Conservation (phyloP, 2,888 invertebrate genomes). For the Drosophila testacea region DNA sequence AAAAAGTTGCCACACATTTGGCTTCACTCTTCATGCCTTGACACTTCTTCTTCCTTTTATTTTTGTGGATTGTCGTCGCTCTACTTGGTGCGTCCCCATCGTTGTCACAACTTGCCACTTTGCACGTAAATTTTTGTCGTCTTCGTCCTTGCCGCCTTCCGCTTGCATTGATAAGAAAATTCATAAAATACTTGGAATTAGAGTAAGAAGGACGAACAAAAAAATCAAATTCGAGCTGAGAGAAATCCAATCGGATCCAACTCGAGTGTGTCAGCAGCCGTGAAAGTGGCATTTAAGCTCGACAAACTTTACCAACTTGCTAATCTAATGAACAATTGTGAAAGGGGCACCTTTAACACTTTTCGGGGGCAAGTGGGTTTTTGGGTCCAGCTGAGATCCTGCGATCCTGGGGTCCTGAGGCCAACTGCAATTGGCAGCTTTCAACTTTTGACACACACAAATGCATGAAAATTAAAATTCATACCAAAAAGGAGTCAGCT, state of each 20-base stretch:
- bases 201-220: constrained; percentile 18
- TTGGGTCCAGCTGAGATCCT: neutral
- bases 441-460: constrained; percentile 64
- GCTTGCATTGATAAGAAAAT: constrained; percentile 79
- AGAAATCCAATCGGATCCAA: constrained; percentile 68
- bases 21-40: constrained; percentile 21
- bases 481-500: constrained; percentile 24
- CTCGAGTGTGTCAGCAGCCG: constrained; percentile 74
- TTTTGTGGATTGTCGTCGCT: neutral
- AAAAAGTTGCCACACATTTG: constrained; percentile 52
- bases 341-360: constrained; percentile 68
- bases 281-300: constrained; percentile 78
- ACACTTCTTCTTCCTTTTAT: neutral
- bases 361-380: constrained; percentile 3
- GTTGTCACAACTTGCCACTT: constrained; percentile 78
- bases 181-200: constrained; percentile 72
- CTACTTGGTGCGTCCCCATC: constrained; percentile 25
- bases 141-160: constrained; percentile 39
- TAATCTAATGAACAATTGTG: constrained; percentile 80
- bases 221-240: constrained; percentile 15
- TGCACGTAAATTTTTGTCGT: constrained; percentile 76
- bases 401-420: constrained; percentile 24
- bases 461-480: constrained; percentile 55
- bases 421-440: constrained; percentile 67
- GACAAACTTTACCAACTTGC: constrained; percentile 77